Evolutionary conservation across 1,140 invertebrate species (phyloP).

Genomic region (Drosophila bifasciata): DNA sequence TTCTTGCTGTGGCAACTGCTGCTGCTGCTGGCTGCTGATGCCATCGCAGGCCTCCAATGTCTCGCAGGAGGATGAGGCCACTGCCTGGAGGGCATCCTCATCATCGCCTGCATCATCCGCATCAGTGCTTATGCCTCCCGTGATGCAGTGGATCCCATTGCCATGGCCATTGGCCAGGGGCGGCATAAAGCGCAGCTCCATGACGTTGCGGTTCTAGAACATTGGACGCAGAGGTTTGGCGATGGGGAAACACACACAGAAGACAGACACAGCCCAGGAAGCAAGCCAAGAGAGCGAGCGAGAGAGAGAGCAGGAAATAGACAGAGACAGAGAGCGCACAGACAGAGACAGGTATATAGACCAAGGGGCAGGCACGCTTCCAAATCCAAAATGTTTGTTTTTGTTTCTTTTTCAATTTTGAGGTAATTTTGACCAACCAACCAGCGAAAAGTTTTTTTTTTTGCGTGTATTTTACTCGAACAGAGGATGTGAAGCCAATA

Average conservation of each 20-base stretch:
- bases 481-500: constrained; percentile 40
- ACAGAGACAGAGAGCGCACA: constrained; percentile 9
- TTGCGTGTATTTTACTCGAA: constrained; percentile 38
- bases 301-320: constrained; percentile 22
- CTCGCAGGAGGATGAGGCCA: constrained; percentile 77
- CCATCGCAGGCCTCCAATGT: constrained; percentile 76
- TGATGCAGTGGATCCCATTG: constrained; percentile 18
- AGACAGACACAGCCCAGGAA: constrained; percentile 6
- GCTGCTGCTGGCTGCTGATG: constrained; percentile 12
- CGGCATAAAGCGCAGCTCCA: constrained; percentile 83
- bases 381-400: too few species aligned
- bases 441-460: constrained; percentile 76
- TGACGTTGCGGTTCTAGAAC: constrained; percentile 84
- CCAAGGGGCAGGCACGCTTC: too few species aligned
- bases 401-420: background rate
- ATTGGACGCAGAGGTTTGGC: constrained; percentile 68
- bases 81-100: constrained; percentile 6
- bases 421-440: constrained; percentile 81
- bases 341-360: constrained; percentile 13
- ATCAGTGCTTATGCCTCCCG: too few species aligned
- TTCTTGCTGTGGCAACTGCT: constrained; percentile 1
- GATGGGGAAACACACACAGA: constrained; percentile 20
- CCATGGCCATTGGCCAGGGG: constrained; percentile 39
- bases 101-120: constrained; percentile 12
- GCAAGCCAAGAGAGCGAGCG: constrained; percentile 16